phyloP scores from a whole-genome alignment of 2,113 vertebrate genomes.

The Callorhinus ursinus region DNA sequence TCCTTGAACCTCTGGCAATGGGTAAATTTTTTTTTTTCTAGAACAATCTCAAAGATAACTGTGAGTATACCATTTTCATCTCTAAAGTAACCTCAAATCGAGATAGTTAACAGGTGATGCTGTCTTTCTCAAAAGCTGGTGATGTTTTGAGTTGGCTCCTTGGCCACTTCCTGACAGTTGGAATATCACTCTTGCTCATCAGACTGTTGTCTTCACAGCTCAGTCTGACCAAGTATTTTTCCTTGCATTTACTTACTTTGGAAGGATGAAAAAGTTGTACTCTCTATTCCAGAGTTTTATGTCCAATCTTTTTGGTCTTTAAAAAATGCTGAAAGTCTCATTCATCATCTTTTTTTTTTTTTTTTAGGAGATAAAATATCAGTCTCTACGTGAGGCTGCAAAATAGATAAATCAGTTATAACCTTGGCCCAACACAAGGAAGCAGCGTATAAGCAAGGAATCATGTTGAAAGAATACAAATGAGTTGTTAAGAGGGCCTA shows the following conservation, averaged over 20 bases:
- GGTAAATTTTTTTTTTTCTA: neutral
- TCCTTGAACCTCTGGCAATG: neutral
- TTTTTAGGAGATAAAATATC: neutral
- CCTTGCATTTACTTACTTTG: neutral
- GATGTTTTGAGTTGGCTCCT: neutral
- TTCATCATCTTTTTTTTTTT: slow-evolving; percentile 43
- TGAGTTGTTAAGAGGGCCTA: neutral
- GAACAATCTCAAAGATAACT: neutral
- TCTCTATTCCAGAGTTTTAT: neutral
- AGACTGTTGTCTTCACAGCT: neutral
- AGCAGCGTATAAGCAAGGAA: neutral
- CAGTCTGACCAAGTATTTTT: neutral
- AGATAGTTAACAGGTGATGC: neutral
- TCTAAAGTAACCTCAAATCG: neutral
- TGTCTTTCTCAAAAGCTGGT: neutral
- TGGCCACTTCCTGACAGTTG: neutral
- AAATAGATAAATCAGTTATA: neutral
- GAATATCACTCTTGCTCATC: neutral
- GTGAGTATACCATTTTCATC: neutral
- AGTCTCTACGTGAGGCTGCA: neutral
- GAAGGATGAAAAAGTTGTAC: neutral
- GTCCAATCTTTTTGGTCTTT: neutral
- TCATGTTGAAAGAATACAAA: slow-evolving; percentile 35
- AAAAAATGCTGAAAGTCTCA: neutral
- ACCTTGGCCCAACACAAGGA: slow-evolving; percentile 30